Conservation (phyloP, 53 echinoderm and acorn worm species). For the Luidia sarsii region DNA sequence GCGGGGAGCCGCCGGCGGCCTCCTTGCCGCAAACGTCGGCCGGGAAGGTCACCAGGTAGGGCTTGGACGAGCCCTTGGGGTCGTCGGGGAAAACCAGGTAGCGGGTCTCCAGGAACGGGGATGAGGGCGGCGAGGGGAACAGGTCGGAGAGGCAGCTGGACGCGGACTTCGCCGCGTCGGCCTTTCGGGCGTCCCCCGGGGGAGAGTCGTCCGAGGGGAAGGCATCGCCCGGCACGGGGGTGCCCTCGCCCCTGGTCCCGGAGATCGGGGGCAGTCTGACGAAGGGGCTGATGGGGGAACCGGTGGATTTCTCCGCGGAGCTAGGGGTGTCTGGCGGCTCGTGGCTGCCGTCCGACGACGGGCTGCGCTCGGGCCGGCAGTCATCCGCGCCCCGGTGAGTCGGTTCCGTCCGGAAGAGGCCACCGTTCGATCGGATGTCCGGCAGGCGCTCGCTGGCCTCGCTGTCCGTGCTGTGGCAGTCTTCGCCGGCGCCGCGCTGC, state of each 20-base stretch:
- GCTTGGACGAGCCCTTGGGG: conserved; percentile 13
- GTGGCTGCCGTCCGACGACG: conserved; percentile 37
- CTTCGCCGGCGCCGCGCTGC: conserved; percentile 5
- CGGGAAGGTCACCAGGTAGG: conserved; percentile 65
- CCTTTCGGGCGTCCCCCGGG: not conserved
- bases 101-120: conserved; percentile 72
- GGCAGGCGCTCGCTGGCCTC: conserved; percentile 28
- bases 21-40: conserved; percentile 26
- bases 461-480: conserved; percentile 32
- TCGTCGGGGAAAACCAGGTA: conserved; percentile 77
- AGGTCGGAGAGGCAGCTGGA: not conserved
- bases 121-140: conserved; percentile 61
- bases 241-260: not conserved
- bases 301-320: conserved; percentile 44
- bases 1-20: not conserved
- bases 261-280: conserved; percentile 59
- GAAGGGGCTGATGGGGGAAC: conserved; percentile 42
- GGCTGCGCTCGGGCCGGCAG: not conserved
- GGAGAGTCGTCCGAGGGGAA: not conserved
- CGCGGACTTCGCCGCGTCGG: not conserved
- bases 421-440: not conserved
- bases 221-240: too few relatives aligned
- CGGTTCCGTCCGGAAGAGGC: conserved; percentile 39
- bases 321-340: conserved; percentile 62
- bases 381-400: conserved; percentile 6